phyloP scores from a whole-genome alignment of 1,140 invertebrate genomes.

The Diorhabda sublineata region DNA sequence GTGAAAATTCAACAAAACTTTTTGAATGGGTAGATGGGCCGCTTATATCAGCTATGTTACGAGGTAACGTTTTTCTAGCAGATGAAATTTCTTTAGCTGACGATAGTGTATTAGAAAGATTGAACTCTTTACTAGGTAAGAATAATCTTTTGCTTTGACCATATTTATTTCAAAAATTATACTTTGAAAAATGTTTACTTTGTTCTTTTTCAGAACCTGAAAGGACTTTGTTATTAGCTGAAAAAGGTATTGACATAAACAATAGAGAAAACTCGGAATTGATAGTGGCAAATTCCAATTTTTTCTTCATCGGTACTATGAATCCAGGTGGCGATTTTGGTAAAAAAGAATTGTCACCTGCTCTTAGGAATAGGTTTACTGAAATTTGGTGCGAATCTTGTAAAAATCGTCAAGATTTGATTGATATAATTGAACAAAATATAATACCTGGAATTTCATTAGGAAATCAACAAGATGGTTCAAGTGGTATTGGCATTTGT shows the following conservation, averaged over 20 bases:
- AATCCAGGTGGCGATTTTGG: slow-evolving; percentile 99
- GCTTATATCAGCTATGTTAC: slow-evolving; percentile 84
- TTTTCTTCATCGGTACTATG: slow-evolving; percentile 97
- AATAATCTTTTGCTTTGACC: not conserved
- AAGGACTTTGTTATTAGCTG: slow-evolving; percentile 82
- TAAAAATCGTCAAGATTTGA: slow-evolving; percentile 65
- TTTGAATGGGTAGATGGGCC: slow-evolving; percentile 99
- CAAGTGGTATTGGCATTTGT: slow-evolving; percentile 55
- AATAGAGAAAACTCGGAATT: slow-evolving; percentile 51
- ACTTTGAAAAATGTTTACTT: too few relatives aligned
- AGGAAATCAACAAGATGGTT: slow-evolving; percentile 54
- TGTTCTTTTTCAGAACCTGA: slow-evolving; percentile 70
- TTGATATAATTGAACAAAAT: slow-evolving; percentile 78
- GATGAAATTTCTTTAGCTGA: slow-evolving; percentile 99
- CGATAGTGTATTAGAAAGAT: slow-evolving; percentile 94
- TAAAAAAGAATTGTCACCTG: slow-evolving; percentile 98
- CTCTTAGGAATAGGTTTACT: slow-evolving; percentile 94
- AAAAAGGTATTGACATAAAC: slow-evolving; percentile 67
- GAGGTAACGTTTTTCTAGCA: slow-evolving; percentile 85
- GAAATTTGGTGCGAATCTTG: slow-evolving; percentile 96
- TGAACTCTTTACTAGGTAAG: slow-evolving; percentile 85
- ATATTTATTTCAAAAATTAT: too few relatives aligned
- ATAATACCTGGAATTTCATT: slow-evolving; percentile 53
- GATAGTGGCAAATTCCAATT: slow-evolving; percentile 70
- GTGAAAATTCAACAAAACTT: slow-evolving; percentile 53